Evolutionary conservation across 2,113 vertebrate genomes (phyloP), one percentile per base, ranked within the genome.

Genomic region (Microcebus tavaratra): DNA sequence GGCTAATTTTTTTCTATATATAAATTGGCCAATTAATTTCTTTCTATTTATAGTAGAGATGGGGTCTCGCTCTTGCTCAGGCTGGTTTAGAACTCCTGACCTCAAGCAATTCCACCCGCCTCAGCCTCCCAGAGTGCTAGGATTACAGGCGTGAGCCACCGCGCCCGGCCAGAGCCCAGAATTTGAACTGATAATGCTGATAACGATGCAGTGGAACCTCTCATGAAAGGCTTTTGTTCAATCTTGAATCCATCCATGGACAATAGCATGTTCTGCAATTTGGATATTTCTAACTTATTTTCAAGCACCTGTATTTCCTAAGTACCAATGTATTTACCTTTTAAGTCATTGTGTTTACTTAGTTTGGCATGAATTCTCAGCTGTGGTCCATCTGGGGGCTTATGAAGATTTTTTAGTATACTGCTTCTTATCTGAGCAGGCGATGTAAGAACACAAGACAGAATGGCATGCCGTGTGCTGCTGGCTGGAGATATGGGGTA

Each of bases 141-240:
- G 42, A 45, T 45, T 45, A 45, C 42, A 45, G 42, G 42, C 1
- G 42, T 45, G 42, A 45, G 42, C 42, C 42, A 45, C 42, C 7
- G 42, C 42, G 42, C 42, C 42, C 7, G 42, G 42, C 42, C 42
- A 8, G 42, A 45, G 42, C 42, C 10, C 70, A 80, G 27, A 88
- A 73, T 39, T 85, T 93, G 75, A 92, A 73, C 20, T 42, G 50
- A 14, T 29, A 34, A 34, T 68, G 65, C 34, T 27, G 11, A 72
- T 45, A 61, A 57, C 57, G 72, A 79, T 72, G 8, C 57, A 90
- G 48, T 48, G 9, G 53, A 83, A 79, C 13, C 2, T 70, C 36
- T 78, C 11, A 29, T 75, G 83, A 31, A 95, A 95, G 25, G 13
- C 53, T 88, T 85, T 75, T 90, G n/a, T 87, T 94, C 48, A 73